Evolutionary conservation across 2,113 vertebrate genomes (phyloP).

Genomic region (Perognathus longimembris): DNA sequence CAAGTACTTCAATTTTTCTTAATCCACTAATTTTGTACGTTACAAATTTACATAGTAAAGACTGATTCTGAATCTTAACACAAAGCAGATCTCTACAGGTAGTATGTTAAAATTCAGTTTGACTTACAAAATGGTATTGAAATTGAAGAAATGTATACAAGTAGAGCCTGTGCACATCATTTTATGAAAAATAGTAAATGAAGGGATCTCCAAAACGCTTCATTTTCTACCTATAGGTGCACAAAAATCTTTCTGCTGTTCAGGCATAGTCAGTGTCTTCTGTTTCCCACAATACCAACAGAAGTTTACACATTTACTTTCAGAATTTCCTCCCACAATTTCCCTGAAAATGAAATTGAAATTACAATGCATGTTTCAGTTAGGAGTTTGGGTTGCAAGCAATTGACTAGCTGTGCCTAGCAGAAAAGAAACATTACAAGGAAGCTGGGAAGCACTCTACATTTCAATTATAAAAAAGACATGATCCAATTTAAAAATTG

Average conservation of each 20-base stretch:
- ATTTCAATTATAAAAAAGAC: conserved; percentile 23
- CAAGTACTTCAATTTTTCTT: background rate
- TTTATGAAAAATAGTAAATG: background rate
- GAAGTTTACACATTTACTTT: background rate
- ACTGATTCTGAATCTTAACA: conserved; percentile 3
- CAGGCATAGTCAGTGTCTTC: background rate
- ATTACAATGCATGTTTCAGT: conserved; percentile 2
- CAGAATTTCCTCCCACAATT: background rate
- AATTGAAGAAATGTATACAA: background rate
- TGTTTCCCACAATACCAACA: background rate
- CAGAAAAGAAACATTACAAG: conserved; percentile 24
- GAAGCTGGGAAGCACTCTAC: background rate
- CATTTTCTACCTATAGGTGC: background rate
- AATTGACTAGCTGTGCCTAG: background rate
- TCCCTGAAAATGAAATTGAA: background rate
- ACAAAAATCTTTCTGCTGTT: background rate
- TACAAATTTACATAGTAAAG: background rate
- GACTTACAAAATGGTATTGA: conserved; percentile 36
- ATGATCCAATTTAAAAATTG: background rate
- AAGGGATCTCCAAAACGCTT: background rate
- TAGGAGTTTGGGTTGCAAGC: background rate
- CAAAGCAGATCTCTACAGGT: conserved; percentile 47
- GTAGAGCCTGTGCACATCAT: background rate
- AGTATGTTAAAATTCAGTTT: conserved; percentile 35
- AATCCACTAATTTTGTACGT: background rate